A percentile compares a stretch with the other conserved stretches of the same genome.
These are phyloP conservation scores for Merodon equestris DNA, from an alignment of 2,888 invertebrate species.

Conservation along the genomic window DNA sequence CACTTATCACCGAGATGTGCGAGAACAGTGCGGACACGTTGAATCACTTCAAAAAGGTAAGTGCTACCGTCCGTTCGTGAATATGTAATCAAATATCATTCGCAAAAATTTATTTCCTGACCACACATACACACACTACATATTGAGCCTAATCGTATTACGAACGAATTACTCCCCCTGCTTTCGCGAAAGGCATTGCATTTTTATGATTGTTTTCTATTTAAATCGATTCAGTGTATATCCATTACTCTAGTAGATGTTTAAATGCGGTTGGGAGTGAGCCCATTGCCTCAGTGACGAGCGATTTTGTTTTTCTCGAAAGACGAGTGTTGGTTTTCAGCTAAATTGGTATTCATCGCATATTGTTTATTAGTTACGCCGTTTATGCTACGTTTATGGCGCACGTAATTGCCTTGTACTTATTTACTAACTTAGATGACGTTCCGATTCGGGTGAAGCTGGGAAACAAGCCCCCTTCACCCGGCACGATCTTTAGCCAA, in stretches of 20 bases:
- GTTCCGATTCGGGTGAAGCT: too few relatives aligned
- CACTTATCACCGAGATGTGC: slow-evolving; percentile 99
- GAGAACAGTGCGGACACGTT: slow-evolving; percentile 98
- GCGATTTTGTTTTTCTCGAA: too few relatives aligned
- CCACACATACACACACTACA: slow-evolving; percentile 19
- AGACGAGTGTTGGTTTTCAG: too few relatives aligned
- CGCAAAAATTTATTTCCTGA: slow-evolving; percentile 24
- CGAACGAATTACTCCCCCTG: slow-evolving; percentile 46
- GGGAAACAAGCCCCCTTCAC: too few relatives aligned
- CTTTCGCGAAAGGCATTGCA: slow-evolving; percentile 67
- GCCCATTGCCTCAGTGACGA: slow-evolving; percentile 23
- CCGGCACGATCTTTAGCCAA: too few relatives aligned
- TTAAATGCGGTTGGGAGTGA: slow-evolving; percentile 13
- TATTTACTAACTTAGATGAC: too few relatives aligned
- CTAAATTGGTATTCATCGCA: too few relatives aligned
- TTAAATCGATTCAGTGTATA: not conserved
- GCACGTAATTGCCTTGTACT: too few relatives aligned
- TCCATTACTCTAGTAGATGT: slow-evolving; percentile 17
- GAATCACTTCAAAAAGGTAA: slow-evolving; percentile 98
- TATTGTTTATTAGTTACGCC: too few relatives aligned
- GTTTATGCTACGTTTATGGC: too few relatives aligned
- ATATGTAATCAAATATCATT: slow-evolving; percentile 23
- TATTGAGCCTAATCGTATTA: slow-evolving; percentile 29
- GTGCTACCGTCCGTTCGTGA: slow-evolving; percentile 68
- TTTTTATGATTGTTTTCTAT: slow-evolving; percentile 35